These are phyloP conservation scores for Drosophila silvestris DNA, from an alignment of 2,888 invertebrate species.

Conservation along the genomic window DNA sequence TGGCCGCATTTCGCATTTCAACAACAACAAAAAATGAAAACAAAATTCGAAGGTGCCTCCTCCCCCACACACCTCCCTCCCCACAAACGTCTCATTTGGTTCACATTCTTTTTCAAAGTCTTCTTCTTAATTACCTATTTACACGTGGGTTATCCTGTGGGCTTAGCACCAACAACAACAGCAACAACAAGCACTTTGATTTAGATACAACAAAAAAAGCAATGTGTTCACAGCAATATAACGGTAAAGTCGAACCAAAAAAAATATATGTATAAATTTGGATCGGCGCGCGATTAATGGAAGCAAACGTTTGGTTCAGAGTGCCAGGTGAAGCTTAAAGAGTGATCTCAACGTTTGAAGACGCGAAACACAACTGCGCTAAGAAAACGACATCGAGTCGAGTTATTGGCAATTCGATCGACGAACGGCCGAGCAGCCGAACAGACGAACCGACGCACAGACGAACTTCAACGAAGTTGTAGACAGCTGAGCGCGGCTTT, in stretches of 20 bases:
- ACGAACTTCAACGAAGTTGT: conserved; percentile 10
- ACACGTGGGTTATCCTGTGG: conserved; percentile 45
- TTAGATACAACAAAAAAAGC: conserved; percentile 20
- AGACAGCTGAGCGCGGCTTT: conserved; percentile 45
- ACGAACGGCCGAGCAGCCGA: conserved; percentile 17
- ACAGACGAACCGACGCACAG: conserved; percentile 10
- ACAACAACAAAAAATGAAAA: conserved; percentile 4
- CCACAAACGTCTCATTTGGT: not conserved
- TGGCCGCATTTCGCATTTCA: conserved; percentile 61
- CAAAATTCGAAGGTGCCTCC: conserved; percentile 1
- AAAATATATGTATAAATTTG: conserved; percentile 9
- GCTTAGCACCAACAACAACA: conserved; percentile 17
- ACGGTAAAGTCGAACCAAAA: conserved; percentile 30
- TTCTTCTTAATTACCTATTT: conserved; percentile 47
- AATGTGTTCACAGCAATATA: conserved; percentile 27
- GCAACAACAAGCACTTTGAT: conserved; percentile 24
- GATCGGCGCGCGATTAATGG: conserved; percentile 43
- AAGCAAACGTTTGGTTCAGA: conserved; percentile 16
- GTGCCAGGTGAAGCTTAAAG: conserved; percentile 4
- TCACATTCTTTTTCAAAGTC: not conserved
- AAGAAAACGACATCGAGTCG: conserved; percentile 70
- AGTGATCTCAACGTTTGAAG: conserved; percentile 73
- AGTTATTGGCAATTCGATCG: conserved; percentile 75
- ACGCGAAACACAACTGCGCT: conserved; percentile 81
- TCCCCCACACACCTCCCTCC: not conserved